Percentiles rank a stretch among this genome's conserved stretches.
These are phyloP conservation scores for Andrena bicolor DNA, from an alignment of 2,888 invertebrate genomes.

Conservation along the genomic window DNA sequence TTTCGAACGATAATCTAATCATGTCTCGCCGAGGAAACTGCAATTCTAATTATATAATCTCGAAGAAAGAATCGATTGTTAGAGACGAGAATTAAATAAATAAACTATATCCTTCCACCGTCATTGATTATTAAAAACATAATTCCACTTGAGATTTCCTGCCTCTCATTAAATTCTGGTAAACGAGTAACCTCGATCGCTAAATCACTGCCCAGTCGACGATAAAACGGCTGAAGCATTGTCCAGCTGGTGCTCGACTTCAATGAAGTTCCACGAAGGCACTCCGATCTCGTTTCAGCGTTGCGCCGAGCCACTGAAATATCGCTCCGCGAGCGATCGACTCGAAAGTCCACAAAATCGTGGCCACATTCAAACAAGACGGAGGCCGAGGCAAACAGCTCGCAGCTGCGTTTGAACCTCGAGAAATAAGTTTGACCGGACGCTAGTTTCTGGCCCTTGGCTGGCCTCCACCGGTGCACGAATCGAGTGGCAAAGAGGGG, in stretches of 20 bases:
- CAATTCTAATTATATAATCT: background rate
- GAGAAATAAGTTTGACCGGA: slow-evolving; percentile 21
- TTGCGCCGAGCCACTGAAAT: background rate
- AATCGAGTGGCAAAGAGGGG: slow-evolving; percentile 14
- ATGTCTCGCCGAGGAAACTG: background rate
- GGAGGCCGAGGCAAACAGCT: background rate
- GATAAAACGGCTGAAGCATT: slow-evolving; percentile 12
- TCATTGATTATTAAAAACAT: no score
- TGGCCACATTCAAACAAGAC: slow-evolving; percentile 29
- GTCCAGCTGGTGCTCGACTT: background rate
- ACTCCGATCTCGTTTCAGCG: slow-evolving; percentile 9
- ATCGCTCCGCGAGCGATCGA: slow-evolving; percentile 14
- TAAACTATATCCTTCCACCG: no score
- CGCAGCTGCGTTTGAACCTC: background rate
- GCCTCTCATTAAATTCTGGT: background rate
- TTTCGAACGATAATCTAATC: background rate
- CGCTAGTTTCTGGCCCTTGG: background rate
- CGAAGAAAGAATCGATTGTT: no score
- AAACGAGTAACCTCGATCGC: background rate
- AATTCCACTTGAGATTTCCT: background rate
- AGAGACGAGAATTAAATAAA: no score
- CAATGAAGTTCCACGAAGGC: slow-evolving; percentile 12
- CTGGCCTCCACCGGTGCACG: slow-evolving; percentile 12
- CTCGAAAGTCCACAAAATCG: slow-evolving; percentile 16
- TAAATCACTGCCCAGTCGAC: background rate